Evolutionary conservation across 2,888 invertebrate species (phyloP).

Genomic region (Metalampra italica): DNA sequence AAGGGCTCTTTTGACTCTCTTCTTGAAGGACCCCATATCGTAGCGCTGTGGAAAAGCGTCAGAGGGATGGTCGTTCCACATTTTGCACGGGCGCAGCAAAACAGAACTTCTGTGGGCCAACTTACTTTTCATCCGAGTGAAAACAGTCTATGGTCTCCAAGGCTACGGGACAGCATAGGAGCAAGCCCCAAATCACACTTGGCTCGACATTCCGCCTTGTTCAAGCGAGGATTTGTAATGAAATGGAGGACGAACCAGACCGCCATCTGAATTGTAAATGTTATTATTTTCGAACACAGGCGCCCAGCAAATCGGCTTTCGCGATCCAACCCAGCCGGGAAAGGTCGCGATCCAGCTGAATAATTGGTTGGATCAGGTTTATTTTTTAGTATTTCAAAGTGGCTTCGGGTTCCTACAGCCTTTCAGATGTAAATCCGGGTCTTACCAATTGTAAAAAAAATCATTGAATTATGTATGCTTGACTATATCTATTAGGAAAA

Average conservation of each 20-base stretch:
- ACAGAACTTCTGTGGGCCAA: too few species aligned
- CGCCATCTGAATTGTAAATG: conserved; percentile 48
- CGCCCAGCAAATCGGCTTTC: conserved; percentile 12
- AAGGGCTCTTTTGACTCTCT: too few species aligned
- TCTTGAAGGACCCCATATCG: too few species aligned
- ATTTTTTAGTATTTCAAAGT: conserved; percentile 2
- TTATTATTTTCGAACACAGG: conserved; percentile 36
- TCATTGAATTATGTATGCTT: too few species aligned
- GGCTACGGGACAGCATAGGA: conserved; percentile 1
- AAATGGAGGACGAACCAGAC: conserved; percentile 32
- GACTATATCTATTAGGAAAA: too few species aligned
- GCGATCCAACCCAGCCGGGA: background rate
- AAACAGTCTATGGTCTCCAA: background rate
- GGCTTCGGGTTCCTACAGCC: background rate
- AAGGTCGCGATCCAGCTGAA: conserved; percentile 12
- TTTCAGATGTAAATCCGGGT: background rate
- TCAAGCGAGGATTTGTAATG: conserved; percentile 30
- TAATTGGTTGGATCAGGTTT: conserved; percentile 10
- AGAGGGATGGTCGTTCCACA: too few species aligned
- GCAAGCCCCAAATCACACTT: background rate
- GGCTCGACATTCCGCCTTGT: conserved; percentile 11
- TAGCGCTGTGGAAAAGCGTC: too few species aligned
- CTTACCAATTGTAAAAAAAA: too few species aligned
- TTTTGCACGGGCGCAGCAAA: too few species aligned
- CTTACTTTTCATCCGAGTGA: too few species aligned